These are phyloP conservation scores for Enteromius treurensis DNA, from an alignment of 2,797 vertebrate species.

Conservation along the genomic window DNA sequence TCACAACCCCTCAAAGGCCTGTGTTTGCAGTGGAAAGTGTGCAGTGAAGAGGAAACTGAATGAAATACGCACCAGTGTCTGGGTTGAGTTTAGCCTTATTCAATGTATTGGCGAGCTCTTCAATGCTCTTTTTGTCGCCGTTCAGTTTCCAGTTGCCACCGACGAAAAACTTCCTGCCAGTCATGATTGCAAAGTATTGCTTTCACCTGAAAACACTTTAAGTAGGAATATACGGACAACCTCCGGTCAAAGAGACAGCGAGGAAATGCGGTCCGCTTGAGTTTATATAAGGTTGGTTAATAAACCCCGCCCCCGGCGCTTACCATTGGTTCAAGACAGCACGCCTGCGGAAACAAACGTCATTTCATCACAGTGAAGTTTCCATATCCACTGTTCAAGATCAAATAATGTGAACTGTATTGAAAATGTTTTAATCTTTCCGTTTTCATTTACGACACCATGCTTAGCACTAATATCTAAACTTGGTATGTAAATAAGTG, in stretches of 20 bases:
- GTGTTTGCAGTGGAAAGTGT: background rate
- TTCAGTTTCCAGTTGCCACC: conserved; percentile 99
- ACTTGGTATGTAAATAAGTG: background rate
- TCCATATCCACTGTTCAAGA: background rate
- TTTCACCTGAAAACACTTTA: too few species aligned
- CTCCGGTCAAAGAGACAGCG: conserved; percentile 25
- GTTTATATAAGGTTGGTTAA: conserved; percentile 66
- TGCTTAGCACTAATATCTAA: background rate
- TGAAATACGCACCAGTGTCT: conserved; percentile 84
- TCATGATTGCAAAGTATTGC: conserved; percentile 76
- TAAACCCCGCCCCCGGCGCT: conserved; percentile 62
- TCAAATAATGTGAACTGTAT: background rate
- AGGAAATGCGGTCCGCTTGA: rapidly evolving
- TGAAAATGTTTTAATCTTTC: background rate
- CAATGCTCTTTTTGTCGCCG: conserved; percentile 91
- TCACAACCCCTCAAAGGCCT: conserved; percentile 26
- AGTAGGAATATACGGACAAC: rapidly evolving
- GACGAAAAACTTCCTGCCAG: conserved; percentile 93
- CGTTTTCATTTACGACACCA: background rate
- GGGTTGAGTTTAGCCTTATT: conserved; percentile 86
- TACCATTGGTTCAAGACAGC: conserved; percentile 66
- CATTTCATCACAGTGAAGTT: background rate
- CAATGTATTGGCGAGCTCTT: conserved; percentile 88
- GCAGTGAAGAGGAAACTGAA: background rate
- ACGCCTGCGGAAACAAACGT: conserved; percentile 58